These are phyloP conservation scores for Paedocypris sp. DNA, from an alignment of 2,113 vertebrate genomes.

Conservation along the genomic window DNA sequence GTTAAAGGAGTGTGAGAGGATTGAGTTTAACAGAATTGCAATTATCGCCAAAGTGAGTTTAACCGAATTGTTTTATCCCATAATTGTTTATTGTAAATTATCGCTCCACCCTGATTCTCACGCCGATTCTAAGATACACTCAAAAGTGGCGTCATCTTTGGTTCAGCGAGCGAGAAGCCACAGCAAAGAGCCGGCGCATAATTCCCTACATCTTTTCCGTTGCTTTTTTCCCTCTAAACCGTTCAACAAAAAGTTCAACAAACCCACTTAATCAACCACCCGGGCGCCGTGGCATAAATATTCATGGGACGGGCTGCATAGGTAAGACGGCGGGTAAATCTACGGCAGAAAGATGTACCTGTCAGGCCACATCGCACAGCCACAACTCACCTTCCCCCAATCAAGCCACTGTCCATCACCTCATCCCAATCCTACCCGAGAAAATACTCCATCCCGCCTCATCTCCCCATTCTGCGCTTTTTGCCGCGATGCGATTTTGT, in stretches of 20 bases:
- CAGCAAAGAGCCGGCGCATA: background rate
- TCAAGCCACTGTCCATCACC: slow-evolving; percentile 46
- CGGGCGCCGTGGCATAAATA: slow-evolving; percentile 50
- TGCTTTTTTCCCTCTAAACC: slow-evolving; percentile 21
- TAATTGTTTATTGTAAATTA: no score
- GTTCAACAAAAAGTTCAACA: slow-evolving; percentile 29
- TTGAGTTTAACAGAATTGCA: no score
- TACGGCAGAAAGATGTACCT: slow-evolving; percentile 55
- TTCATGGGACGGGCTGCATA: slow-evolving; percentile 48
- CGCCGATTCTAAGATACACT: no score
- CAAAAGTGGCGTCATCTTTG: no score
- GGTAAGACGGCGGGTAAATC: slow-evolving; percentile 46
- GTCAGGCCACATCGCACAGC: slow-evolving; percentile 52
- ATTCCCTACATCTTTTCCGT: slow-evolving; percentile 31
- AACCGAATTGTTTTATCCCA: no score
- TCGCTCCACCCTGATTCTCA: no score
- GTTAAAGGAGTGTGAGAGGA: no score
- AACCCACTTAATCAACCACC: slow-evolving; percentile 39
- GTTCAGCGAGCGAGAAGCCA: no score
- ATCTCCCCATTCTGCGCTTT: slow-evolving; percentile 17
- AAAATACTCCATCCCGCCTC: slow-evolving; percentile 8
- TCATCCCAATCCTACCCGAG: background rate
- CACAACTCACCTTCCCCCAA: slow-evolving; percentile 47
- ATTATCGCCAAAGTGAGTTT: no score
- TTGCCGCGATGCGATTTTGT: slow-evolving; percentile 13